Evolutionary conservation across 2,797 vertebrate genomes (phyloP), one percentile per base, ranked within the genome.

Genomic region (Halcyon smyrnensis): DNA sequence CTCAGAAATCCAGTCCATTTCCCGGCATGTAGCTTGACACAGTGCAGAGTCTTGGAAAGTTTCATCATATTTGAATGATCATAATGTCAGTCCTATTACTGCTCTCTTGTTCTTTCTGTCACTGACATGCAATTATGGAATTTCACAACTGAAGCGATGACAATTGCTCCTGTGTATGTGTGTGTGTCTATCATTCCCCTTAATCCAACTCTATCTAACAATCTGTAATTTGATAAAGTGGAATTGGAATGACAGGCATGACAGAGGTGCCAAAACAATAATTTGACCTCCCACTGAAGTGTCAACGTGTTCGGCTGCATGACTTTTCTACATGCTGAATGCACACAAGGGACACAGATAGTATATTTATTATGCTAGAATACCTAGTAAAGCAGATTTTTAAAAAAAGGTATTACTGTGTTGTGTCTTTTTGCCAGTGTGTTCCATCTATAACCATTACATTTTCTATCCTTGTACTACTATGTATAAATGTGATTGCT

Each of bases 141-240:
- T 96, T 92, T 97, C 94, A 90, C 81, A 77, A 74, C 39, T 75
- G 92, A 94, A 93, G 95, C 57, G 95, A 59, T 93, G 96, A 95
- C 94, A 95, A 85, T 91, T 89, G 75, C 84, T 95, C 76, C 68
- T 43, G 57, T 37, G 34, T 69, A 25, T 84, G 71, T 83, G 43
- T 87, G 56, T 86, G 60, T 67, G 64, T 63, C 88, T 51, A 9
- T 94, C 90, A 96, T 82, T 93, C 88, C 81, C 68, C 89, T 86
- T 93, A 97, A 96, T 96, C 94, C 69, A 86, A 86, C 95, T 69
- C 90, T 91, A 57, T 95, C 95, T 76, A 95, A 95, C 96, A 96
- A 93, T 95, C 96, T 84, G 94, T 97, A 97, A 97, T 97, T 97
- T 97, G 96, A 98, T 97, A 96, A 96, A 97, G 95, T 96, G 84